Evolutionary conservation across 2,797 vertebrate species (phyloP).

Genomic region (Amphiprion clarkii): DNA sequence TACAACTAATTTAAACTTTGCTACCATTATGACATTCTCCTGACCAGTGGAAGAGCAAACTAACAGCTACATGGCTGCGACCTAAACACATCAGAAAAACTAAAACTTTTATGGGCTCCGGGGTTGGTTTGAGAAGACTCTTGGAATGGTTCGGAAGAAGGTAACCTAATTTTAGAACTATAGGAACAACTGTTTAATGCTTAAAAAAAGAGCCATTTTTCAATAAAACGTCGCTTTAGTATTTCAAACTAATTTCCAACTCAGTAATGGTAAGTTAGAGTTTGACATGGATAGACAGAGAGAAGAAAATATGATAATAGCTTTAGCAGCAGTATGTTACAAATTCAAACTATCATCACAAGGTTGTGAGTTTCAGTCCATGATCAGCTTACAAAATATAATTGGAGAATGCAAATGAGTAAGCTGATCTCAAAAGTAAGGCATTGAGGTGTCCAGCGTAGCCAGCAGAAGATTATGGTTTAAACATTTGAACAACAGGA

Average conservation of each 20-base stretch:
- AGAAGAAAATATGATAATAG: background rate
- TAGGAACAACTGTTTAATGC: no score
- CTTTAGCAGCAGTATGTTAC: background rate
- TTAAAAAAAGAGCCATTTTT: no score
- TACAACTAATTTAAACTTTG: background rate
- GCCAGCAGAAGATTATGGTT: background rate
- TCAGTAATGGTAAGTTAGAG: no score
- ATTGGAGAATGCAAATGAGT: background rate
- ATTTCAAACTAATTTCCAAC: no score
- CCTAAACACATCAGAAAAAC: no score
- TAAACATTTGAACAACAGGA: constrained; percentile 15
- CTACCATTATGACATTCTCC: background rate
- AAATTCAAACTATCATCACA: background rate
- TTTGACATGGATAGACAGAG: background rate
- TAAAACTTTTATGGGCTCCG: no score
- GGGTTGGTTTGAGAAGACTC: no score
- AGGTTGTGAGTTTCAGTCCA: background rate
- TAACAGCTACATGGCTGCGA: no score
- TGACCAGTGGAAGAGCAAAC: no score
- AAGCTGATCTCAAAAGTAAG: background rate
- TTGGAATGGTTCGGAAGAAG: no score
- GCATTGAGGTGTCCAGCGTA: background rate
- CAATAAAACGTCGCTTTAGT: no score
- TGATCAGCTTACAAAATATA: background rate
- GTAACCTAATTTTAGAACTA: no score